Conservation (phyloP, 1,140 invertebrate species). For the Neodiprion fabricii region DNA sequence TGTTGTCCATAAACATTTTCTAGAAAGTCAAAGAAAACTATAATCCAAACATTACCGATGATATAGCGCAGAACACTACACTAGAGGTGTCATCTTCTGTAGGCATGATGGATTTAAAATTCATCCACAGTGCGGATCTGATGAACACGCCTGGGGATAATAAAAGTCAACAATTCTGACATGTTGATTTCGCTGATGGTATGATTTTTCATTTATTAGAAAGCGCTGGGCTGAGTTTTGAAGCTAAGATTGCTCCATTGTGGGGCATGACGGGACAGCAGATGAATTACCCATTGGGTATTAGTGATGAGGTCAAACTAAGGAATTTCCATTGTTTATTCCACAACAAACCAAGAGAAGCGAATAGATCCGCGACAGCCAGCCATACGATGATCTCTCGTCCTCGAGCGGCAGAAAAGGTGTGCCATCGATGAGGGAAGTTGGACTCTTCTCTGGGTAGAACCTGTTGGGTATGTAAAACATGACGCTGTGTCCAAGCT, state of each 20-base stretch:
- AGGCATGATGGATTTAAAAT: conserved; percentile 70
- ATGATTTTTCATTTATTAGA: conserved; percentile 11
- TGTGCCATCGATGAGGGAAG: conserved; percentile 60
- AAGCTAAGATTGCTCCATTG: conserved; percentile 1
- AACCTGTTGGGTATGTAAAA: conserved; percentile 50
- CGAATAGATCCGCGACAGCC: conserved; percentile 77
- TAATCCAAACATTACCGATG: conserved; percentile 67
- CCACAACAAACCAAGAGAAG: conserved; percentile 69
- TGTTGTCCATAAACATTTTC: conserved; percentile 16
- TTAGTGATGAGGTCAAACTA: no score
- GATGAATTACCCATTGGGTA: background rate
- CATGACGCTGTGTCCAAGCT: conserved; percentile 38
- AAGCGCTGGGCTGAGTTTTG: no score
- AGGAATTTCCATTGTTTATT: no score
- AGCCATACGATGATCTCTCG: conserved; percentile 78
- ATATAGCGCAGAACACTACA: conserved; percentile 75
- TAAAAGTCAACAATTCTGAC: conserved; percentile 13
- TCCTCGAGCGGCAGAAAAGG: conserved; percentile 66
- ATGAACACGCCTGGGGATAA: conserved; percentile 70
- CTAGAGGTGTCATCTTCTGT: conserved; percentile 68
- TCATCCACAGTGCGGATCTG: conserved; percentile 74
- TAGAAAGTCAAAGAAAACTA: background rate
- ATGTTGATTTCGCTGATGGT: conserved; percentile 31
- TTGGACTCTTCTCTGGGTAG: conserved; percentile 58
- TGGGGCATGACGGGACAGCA: background rate